These are phyloP conservation scores for Zootermopsis nevadensis DNA, from an alignment of 2,888 invertebrate genomes.

Conservation along the genomic window DNA sequence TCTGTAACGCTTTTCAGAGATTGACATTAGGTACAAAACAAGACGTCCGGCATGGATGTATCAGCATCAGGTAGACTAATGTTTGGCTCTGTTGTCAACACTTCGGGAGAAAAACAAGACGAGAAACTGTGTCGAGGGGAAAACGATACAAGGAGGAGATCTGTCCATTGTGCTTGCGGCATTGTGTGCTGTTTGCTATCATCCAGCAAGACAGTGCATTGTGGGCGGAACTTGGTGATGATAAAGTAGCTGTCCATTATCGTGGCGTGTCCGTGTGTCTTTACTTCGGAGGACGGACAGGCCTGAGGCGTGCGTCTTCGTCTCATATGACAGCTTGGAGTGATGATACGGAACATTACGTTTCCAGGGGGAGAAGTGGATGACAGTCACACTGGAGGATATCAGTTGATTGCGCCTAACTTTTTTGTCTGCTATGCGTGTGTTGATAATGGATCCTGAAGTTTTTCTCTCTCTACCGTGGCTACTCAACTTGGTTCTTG, in stretches of 20 bases:
- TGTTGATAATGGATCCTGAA: not conserved
- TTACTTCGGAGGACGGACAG: not conserved
- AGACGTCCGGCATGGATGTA: constrained; percentile 33
- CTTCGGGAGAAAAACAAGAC: constrained; percentile 7
- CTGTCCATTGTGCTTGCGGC: not conserved
- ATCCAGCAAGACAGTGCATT: not conserved
- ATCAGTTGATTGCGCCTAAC: constrained; percentile 33
- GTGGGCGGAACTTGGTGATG: constrained; percentile 31
- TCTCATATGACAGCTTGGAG: constrained; percentile 32
- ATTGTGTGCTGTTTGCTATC: not conserved
- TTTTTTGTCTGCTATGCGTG: not conserved
- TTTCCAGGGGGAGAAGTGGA: not conserved
- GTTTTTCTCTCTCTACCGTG: not conserved
- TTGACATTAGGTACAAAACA: constrained; percentile 27
- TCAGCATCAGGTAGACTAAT: constrained; percentile 32
- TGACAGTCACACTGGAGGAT: constrained; percentile 29
- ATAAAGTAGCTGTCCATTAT: constrained; percentile 44
- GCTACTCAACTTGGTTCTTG: not conserved
- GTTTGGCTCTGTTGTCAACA: constrained; percentile 30
- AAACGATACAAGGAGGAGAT: constrained; percentile 30
- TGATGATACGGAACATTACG: constrained; percentile 19
- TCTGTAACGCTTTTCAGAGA: not conserved
- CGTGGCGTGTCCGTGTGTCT: constrained; percentile 19
- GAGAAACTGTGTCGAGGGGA: constrained; percentile 18
- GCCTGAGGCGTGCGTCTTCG: constrained; percentile 19